Conservation (phyloP, 2,113 vertebrate genomes). For the Bombycilla garrulus region DNA sequence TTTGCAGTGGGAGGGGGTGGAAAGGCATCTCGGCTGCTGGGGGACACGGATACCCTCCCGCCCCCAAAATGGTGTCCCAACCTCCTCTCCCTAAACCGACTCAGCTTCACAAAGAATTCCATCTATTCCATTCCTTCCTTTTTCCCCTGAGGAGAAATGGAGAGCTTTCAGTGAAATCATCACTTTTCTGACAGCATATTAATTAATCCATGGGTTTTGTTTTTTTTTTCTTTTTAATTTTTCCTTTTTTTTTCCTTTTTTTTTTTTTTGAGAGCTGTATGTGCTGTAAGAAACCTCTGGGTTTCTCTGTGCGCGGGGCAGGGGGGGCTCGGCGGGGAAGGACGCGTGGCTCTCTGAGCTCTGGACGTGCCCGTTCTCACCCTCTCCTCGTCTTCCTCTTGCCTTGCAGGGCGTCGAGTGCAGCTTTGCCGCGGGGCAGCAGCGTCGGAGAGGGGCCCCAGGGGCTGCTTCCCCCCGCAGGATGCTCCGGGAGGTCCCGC, state of each 20-base stretch:
- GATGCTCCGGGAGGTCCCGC: not conserved
- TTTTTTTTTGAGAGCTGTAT: not conserved
- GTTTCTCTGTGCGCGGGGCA: not conserved
- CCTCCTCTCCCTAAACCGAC: not conserved
- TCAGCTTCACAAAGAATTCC: not conserved
- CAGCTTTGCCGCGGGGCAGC: not conserved
- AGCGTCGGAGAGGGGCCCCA: not conserved
- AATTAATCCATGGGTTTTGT: not conserved
- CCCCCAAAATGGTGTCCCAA: not conserved
- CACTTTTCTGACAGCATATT: not conserved
- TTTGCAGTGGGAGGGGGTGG: not conserved
- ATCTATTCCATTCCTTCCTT: not conserved
- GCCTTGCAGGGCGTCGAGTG: not conserved
- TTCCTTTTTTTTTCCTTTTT: too few species aligned
- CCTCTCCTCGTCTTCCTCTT: not conserved
- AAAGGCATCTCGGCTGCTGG: not conserved
- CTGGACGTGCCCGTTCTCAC: not conserved
- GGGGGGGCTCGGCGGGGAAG: not conserved
- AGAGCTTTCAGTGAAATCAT: not conserved
- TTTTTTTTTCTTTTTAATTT: too few species aligned
- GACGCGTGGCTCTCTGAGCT: not conserved
- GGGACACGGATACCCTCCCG: fast-evolving
- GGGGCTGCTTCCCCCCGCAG: not conserved
- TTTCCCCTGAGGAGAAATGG: not conserved
- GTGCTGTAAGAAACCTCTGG: not conserved